A percentile compares a stretch with the other conserved stretches of the same genome.
phyloP scores from a whole-genome alignment of 2,888 invertebrate species.

The Chouioia cunea region DNA sequence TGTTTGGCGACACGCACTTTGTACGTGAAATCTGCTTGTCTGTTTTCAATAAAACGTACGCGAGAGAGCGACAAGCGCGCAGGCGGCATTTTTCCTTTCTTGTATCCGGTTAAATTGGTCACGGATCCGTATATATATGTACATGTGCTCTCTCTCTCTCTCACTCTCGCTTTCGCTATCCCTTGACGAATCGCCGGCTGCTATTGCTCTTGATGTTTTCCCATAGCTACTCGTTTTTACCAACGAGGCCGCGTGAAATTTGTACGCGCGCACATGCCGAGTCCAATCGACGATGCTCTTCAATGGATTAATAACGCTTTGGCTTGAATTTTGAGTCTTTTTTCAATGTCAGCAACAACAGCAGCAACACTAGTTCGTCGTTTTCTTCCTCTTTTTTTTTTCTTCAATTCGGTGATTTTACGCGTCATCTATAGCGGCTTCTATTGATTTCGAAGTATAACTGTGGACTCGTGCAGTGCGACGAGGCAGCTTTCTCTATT shows the following conservation, averaged over 20 bases:
- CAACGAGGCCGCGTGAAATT: conserved; percentile 18
- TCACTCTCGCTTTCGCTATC: too few relatives aligned
- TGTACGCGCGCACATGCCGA: conserved; percentile 21
- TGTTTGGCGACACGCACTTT: too few relatives aligned
- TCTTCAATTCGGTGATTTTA: neutral
- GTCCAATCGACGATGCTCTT: neutral
- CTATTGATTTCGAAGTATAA: too few relatives aligned
- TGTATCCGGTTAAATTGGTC: conserved; percentile 68
- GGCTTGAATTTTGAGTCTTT: neutral
- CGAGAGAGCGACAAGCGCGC: neutral
- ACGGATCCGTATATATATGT: conserved; percentile 61
- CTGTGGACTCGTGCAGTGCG: too few relatives aligned
- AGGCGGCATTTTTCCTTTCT: conserved; percentile 35
- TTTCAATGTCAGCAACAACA: neutral
- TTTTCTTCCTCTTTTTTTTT: conserved; percentile 11
- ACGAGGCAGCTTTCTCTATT: too few relatives aligned
- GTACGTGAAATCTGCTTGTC: too few relatives aligned
- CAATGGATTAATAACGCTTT: conserved; percentile 33
- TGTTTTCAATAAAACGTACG: neutral
- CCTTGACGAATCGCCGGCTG: conserved; percentile 62
- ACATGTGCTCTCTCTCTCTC: too few relatives aligned
- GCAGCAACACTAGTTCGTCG: too few relatives aligned
- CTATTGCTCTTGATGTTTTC: too few relatives aligned
- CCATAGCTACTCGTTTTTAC: conserved; percentile 53
- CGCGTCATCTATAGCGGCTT: too few relatives aligned